phyloP scores from a whole-genome alignment of 2,797 vertebrate species.

The Cercopithecus neglectus region DNA sequence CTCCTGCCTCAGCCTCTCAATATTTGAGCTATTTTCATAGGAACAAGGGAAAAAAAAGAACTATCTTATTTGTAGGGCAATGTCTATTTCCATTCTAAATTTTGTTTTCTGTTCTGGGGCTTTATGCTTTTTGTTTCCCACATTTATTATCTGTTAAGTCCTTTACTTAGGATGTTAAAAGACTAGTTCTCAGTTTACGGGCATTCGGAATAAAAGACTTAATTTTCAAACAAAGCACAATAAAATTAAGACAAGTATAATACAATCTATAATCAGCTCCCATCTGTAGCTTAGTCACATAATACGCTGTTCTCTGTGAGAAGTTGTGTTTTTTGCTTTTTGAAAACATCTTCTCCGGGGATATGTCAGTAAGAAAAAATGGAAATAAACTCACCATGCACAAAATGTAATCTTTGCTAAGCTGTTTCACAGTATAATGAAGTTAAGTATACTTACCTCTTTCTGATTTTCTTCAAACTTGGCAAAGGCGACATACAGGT shows the following conservation, averaged over 20 bases:
- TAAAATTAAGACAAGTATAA: not conserved
- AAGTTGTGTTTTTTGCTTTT: not conserved
- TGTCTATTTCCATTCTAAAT: conserved; percentile 24
- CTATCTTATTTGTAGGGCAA: not conserved
- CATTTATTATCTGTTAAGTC: not conserved
- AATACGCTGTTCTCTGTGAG: not conserved
- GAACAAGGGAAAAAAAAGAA: not conserved
- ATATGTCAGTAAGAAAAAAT: not conserved
- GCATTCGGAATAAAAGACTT: not conserved
- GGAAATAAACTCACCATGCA: not conserved
- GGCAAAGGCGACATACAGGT: conserved; percentile 96
- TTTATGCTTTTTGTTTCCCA: not conserved
- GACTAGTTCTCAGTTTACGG: not conserved
- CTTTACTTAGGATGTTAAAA: not conserved
- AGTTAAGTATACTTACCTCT: conserved; percentile 86
- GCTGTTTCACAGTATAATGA: not conserved
- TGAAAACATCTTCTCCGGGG: conserved; percentile 25
- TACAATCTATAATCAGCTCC: not conserved
- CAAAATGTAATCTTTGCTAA: not conserved
- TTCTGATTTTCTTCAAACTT: conserved; percentile 98
- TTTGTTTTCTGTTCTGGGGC: not conserved
- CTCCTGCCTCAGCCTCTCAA: too few species aligned
- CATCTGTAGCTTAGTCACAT: not conserved
- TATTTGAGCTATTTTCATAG: not conserved
- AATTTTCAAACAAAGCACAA: conserved; percentile 26